A percentile compares a stretch with the other conserved stretches of the same genome.
phyloP scores from a whole-genome alignment of 2,888 invertebrate genomes.

The Oxycera nigricornis region DNA sequence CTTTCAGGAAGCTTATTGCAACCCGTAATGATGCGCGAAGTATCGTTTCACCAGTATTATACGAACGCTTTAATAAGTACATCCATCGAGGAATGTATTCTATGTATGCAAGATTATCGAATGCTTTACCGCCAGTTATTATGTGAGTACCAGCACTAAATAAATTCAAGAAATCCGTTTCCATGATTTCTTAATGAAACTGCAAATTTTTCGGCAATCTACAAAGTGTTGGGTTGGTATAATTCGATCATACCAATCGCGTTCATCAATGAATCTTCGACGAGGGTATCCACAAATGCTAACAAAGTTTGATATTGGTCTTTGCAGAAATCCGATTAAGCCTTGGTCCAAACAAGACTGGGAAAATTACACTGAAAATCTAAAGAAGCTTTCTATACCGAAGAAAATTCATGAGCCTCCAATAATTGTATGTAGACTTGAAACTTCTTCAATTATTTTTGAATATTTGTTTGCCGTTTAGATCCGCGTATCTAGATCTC shows the following conservation, averaged over 20 bases:
- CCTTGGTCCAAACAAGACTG: conserved; percentile 52
- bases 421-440: conserved; percentile 48
- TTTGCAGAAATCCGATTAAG: conserved; percentile 50
- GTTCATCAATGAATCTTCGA: too few species aligned
- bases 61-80: conserved; percentile 51
- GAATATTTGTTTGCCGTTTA: background rate
- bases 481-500: background rate
- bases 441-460: background rate
- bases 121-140: conserved; percentile 51
- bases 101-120: conserved; percentile 57
- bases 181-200: too few species aligned
- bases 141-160: conserved; percentile 43
- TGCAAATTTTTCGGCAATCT: too few species aligned
- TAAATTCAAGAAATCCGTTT: too few species aligned
- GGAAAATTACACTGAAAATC: conserved; percentile 52
- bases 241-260: too few species aligned
- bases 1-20: conserved; percentile 37
- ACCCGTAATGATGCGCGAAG: conserved; percentile 12
- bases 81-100: conserved; percentile 56
- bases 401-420: conserved; percentile 50
- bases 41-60: background rate
- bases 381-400: conserved; percentile 54
- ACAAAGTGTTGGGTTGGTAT: too few species aligned
- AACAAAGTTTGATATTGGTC: too few species aligned
- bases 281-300: too few species aligned